phyloP scores from a whole-genome alignment of 1,140 invertebrate genomes.

The Conopomorpha cramerella region DNA sequence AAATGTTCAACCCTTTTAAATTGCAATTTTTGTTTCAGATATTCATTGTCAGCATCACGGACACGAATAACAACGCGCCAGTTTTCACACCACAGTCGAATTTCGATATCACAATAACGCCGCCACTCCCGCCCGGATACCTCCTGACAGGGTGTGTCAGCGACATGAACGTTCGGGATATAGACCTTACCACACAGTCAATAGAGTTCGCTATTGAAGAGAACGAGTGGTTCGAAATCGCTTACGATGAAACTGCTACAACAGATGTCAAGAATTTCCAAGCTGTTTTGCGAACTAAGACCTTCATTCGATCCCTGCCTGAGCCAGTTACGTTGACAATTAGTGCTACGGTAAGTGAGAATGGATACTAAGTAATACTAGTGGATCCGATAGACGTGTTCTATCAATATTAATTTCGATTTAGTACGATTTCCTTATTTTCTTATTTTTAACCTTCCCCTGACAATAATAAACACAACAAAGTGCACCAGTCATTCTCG shows the following conservation, averaged over 20 bases:
- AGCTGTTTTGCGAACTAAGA: neutral
- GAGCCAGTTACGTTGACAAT: neutral
- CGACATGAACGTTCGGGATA: neutral
- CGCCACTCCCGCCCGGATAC: neutral
- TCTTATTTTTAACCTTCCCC: too few relatives aligned
- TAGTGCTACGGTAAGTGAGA: conserved; percentile 1
- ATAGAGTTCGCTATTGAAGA: neutral
- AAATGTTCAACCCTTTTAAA: too few relatives aligned
- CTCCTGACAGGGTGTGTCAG: neutral
- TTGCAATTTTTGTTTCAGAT: too few relatives aligned
- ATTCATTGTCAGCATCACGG: neutral
- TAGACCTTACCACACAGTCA: neutral
- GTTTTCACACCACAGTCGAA: neutral
- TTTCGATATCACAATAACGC: neutral
- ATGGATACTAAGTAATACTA: too few relatives aligned
- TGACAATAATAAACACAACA: too few relatives aligned
- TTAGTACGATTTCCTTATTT: too few relatives aligned
- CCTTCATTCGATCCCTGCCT: neutral
- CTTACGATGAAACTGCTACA: neutral
- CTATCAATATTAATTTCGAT: too few relatives aligned
- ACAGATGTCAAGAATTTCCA: neutral
- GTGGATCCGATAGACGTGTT: too few relatives aligned
- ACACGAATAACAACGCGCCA: neutral
- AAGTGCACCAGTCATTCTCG: too few relatives aligned
- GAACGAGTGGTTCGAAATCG: neutral